Evolutionary conservation across 2,113 vertebrate species (phyloP).

Genomic region (Menura novaehollandiae): DNA sequence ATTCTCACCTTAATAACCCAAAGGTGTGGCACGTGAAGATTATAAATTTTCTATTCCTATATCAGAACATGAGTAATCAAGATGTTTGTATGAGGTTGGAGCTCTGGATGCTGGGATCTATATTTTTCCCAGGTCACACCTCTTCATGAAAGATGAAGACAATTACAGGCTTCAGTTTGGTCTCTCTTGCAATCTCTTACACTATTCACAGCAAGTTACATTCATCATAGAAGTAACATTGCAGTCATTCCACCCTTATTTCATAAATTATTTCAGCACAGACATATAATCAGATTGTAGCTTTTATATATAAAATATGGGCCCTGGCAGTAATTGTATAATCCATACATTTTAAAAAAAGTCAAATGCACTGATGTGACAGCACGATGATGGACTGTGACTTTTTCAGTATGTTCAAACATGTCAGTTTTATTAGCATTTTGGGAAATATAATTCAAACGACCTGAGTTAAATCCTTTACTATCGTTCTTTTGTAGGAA

Average conservation of each 20-base stretch:
- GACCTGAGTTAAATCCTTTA: conserved; percentile 3
- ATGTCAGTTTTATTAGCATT: conserved; percentile 56
- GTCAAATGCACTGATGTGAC: conserved; percentile 16
- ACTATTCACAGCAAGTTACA: conserved; percentile 24
- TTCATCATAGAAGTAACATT: conserved; percentile 42
- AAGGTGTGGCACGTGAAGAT: not conserved
- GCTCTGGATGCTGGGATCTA: not conserved
- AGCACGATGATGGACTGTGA: conserved; percentile 30
- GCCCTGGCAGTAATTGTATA: conserved; percentile 50
- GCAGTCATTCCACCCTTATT: conserved; percentile 26
- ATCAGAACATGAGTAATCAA: not conserved
- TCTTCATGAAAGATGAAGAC: conserved; percentile 33
- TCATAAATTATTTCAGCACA: conserved; percentile 52
- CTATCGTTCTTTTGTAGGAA: not conserved
- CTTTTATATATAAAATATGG: conserved; percentile 60
- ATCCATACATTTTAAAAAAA: conserved; percentile 55
- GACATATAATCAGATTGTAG: conserved; percentile 54
- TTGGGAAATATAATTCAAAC: conserved; percentile 39
- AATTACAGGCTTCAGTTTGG: conserved; percentile 17
- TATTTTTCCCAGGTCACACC: conserved; percentile 35
- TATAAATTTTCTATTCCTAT: not conserved
- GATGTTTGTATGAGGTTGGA: not conserved
- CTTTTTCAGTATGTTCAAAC: conserved; percentile 55
- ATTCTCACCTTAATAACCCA: not conserved
- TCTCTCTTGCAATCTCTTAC: not conserved